Percentiles rank a stretch among this genome's conserved stretches.
These are phyloP conservation scores for Poeciliopsis prolifica DNA, from an alignment of 2,113 vertebrate genomes.

Conservation along the genomic window DNA sequence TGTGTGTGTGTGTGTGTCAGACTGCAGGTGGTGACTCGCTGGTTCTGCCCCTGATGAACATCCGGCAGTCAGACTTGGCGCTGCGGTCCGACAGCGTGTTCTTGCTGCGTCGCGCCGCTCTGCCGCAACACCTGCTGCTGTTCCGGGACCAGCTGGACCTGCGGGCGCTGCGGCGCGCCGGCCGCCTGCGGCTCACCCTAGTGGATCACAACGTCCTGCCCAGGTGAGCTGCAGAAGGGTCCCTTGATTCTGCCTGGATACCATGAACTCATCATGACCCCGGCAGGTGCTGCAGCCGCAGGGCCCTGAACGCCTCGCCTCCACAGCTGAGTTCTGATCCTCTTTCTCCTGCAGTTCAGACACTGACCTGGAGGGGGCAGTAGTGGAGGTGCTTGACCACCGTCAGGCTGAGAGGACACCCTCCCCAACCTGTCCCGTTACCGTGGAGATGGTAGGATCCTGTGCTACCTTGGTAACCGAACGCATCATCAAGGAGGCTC, in stretches of 20 bases:
- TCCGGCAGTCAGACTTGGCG: conserved; percentile 81
- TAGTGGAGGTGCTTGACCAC: conserved; percentile 91
- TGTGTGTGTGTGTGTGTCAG: no score
- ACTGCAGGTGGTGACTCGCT: no score
- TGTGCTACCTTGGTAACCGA: conserved; percentile 90
- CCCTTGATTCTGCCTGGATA: no score
- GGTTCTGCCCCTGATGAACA: conserved; percentile 88
- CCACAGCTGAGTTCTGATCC: background rate
- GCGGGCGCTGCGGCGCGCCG: conserved; percentile 63
- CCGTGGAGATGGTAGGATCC: conserved; percentile 87
- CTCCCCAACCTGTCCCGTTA: conserved; percentile 76
- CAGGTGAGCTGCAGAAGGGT: conserved; percentile 36
- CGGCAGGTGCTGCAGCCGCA: no score
- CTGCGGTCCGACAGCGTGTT: conserved; percentile 83
- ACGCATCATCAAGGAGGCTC: conserved; percentile 83
- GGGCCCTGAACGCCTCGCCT: no score
- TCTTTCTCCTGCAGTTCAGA: conserved; percentile 78
- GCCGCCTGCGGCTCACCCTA: conserved; percentile 84
- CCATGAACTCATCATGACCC: no score
- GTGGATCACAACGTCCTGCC: conserved; percentile 93
- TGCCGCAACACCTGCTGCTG: conserved; percentile 76
- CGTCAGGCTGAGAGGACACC: conserved; percentile 79
- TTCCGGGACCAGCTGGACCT: conserved; percentile 93
- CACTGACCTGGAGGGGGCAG: conserved; percentile 80
- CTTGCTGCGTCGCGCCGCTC: conserved; percentile 78